Conservation (phyloP, 2,113 vertebrate species). For the Heterotilapia buettikoferi region DNA sequence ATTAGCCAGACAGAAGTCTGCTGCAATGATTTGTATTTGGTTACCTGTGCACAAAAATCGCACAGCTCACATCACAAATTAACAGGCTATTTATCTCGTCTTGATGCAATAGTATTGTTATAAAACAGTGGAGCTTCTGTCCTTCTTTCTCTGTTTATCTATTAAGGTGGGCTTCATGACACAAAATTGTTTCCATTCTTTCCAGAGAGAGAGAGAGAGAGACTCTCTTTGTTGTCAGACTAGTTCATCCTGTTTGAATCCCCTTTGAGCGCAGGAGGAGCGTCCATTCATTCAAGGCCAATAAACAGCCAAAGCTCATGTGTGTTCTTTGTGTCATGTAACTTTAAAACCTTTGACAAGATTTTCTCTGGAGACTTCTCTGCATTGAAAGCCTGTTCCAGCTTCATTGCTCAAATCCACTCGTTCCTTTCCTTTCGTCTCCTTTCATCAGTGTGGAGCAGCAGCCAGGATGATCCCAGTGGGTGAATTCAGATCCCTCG, state of each 20-base stretch:
- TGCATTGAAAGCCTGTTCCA: slow-evolving; percentile 1
- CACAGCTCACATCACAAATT: neutral
- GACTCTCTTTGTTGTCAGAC: slow-evolving; percentile 29
- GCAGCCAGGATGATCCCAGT: slow-evolving; percentile 82
- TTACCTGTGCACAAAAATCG: neutral
- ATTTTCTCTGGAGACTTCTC: neutral
- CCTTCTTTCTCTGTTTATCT: neutral
- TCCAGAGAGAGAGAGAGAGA: neutral
- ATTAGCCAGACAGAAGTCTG: neutral
- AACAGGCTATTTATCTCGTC: neutral
- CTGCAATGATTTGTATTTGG: neutral
- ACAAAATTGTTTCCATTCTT: neutral
- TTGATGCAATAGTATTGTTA: neutral
- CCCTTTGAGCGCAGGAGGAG: neutral
- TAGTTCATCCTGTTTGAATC: slow-evolving; percentile 26
- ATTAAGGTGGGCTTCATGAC: neutral
- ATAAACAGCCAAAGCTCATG: neutral
- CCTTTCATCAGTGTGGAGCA: slow-evolving; percentile 7
- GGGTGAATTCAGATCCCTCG: slow-evolving; percentile 81
- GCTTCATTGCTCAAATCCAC: neutral
- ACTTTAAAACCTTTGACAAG: slow-evolving; percentile 2
- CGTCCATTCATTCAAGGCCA: neutral
- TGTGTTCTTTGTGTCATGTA: neutral
- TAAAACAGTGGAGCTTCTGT: neutral
- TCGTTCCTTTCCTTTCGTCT: neutral